phyloP scores from a whole-genome alignment of 2,797 vertebrate species.

The Crocodylus rhombifer region DNA sequence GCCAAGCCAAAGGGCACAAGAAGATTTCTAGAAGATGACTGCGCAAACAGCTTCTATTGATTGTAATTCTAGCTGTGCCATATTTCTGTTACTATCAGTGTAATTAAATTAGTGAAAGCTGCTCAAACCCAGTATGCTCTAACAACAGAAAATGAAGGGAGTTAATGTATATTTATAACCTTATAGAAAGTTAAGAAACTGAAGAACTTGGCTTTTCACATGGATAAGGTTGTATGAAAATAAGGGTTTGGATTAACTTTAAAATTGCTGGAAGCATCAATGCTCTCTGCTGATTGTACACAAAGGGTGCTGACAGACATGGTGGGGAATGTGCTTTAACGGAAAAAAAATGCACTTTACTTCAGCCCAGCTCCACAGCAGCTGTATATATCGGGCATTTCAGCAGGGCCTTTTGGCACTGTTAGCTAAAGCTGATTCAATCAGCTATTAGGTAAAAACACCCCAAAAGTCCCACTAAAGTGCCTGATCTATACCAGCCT shows the following conservation, averaged over 20 bases:
- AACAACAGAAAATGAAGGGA: background rate
- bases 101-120: background rate
- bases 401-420: too few relatives aligned
- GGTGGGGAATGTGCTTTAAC: too few relatives aligned
- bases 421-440: too few relatives aligned
- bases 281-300: background rate
- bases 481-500: too few relatives aligned
- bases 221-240: background rate
- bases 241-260: background rate
- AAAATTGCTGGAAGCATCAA: background rate
- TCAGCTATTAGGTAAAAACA: too few relatives aligned
- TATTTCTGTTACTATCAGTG: background rate
- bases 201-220: background rate
- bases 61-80: conserved; percentile 6
- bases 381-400: too few relatives aligned
- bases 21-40: conserved; percentile 29
- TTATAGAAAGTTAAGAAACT: background rate
- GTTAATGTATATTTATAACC: background rate
- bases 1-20: conserved; percentile 30
- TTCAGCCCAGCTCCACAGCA: too few relatives aligned
- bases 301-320: too few relatives aligned
- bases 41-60: conserved; percentile 13
- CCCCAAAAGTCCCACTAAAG: too few relatives aligned
- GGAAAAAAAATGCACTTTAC: too few relatives aligned
- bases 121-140: background rate